Conservation (phyloP, 2,113 vertebrate species). For the Sigmodon hispidus region DNA sequence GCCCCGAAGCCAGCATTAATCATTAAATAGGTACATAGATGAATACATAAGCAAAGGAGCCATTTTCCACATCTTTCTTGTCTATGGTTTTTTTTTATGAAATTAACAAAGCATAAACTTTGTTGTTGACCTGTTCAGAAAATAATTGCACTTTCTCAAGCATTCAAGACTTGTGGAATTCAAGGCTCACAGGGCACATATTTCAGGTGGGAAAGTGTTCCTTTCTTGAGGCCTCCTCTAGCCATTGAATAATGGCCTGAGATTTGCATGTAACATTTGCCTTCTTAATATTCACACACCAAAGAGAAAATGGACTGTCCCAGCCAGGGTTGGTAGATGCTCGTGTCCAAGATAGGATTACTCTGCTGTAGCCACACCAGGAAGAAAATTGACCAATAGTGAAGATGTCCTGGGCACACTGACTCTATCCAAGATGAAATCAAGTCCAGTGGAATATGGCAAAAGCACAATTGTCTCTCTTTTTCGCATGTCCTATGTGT, state of each 20-base stretch:
- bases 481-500: no score
- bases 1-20: constrained; percentile 85
- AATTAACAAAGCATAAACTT: constrained; percentile 81
- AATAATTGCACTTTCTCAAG: not conserved
- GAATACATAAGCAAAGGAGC: constrained; percentile 68
- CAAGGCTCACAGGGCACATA: constrained; percentile 34
- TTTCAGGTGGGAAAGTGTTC: constrained; percentile 5
- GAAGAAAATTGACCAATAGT: not conserved
- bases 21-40: constrained; percentile 85
- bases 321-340: not conserved
- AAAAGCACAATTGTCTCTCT: not conserved
- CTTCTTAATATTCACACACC: not conserved
- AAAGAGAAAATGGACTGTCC: not conserved
- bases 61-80: constrained; percentile 75
- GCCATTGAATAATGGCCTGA: not conserved
- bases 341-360: not conserved
- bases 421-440: not conserved
- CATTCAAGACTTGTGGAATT: not conserved
- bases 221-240: not conserved
- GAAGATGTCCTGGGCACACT: no score
- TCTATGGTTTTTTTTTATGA: constrained; percentile 54
- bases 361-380: accelerated
- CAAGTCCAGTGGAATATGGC: not conserved
- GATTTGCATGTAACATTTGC: not conserved
- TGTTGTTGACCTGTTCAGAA: not conserved